Percentiles rank a stretch among this genome's conserved stretches.
Conservation (phyloP, 2,113 vertebrate species). For the Lethenteron reissneri region DNA sequence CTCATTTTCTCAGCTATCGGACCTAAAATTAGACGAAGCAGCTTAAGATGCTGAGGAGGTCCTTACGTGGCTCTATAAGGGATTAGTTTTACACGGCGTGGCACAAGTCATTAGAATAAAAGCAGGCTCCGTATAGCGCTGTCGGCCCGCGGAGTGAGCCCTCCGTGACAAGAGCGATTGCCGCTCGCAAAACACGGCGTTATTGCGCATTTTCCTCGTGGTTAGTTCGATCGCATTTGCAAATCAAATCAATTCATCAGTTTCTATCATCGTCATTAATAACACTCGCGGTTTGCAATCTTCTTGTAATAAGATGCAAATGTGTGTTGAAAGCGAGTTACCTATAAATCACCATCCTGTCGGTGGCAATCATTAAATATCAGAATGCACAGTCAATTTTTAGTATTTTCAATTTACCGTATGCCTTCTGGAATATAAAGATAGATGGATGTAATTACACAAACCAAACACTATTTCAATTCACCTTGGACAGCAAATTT, state of each 20-base stretch:
- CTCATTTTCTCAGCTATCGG: too few relatives aligned
- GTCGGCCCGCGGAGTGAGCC: background rate
- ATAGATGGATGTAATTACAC: constrained; percentile 99
- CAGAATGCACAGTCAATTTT: constrained; percentile 99
- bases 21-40: too few relatives aligned
- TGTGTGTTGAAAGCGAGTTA: constrained; percentile 90
- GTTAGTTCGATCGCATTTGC: constrained; percentile 99
- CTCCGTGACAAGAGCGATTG: constrained; percentile 35
- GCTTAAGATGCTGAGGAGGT: too few relatives aligned
- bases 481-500: constrained; percentile 95
- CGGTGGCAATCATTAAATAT: constrained; percentile 97
- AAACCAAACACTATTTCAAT: constrained; percentile 99
- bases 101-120: too few relatives aligned
- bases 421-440: constrained; percentile 98
- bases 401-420: constrained; percentile 99
- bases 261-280: constrained; percentile 71
- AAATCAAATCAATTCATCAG: constrained; percentile 99
- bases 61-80: too few relatives aligned
- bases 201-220: constrained; percentile 90
- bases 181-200: constrained; percentile 86
- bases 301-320: constrained; percentile 97
- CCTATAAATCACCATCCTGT: constrained; percentile 94
- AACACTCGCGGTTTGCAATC: constrained; percentile 95
- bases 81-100: too few relatives aligned
- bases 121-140: too few relatives aligned